Percentiles rank a stretch among this genome's conserved stretches.
These are phyloP conservation scores for Eurytoma californica DNA, from an alignment of 2,888 invertebrate genomes.

Conservation along the genomic window DNA sequence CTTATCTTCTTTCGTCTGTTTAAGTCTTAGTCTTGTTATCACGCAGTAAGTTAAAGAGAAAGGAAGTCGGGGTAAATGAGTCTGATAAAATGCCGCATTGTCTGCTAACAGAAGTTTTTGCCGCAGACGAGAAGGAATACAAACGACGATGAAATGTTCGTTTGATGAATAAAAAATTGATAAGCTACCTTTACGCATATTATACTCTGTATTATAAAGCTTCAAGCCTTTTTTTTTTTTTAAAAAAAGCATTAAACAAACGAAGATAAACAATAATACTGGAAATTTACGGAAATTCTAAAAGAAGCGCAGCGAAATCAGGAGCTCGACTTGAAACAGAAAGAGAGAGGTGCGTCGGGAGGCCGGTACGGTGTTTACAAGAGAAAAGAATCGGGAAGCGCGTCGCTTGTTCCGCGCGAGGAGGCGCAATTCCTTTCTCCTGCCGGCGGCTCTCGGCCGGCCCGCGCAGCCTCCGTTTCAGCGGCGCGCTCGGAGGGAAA, in stretches of 20 bases:
- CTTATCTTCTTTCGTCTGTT: constrained; percentile 21
- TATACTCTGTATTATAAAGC: no score
- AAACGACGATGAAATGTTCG: no score
- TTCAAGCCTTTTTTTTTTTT: no score
- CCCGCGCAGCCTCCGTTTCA: neutral
- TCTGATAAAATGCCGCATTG: neutral
- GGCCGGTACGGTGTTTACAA: constrained; percentile 3
- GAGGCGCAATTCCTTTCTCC: constrained; percentile 38
- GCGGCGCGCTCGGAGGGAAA: constrained; percentile 50
- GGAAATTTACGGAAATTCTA: no score
- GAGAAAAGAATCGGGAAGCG: constrained; percentile 13
- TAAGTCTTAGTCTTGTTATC: constrained; percentile 23
- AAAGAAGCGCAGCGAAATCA: no score
- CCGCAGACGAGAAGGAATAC: no score
- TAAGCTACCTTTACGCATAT: no score
- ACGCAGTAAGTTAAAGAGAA: neutral
- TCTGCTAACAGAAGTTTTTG: neutral
- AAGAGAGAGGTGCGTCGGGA: neutral
- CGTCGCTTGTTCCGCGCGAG: neutral
- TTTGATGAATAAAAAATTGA: no score
- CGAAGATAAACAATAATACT: no score
- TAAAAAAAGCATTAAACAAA: no score
- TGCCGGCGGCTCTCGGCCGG: constrained; percentile 20
- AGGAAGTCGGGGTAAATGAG: neutral
- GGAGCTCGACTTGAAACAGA: no score